phyloP scores from a whole-genome alignment of 2,888 invertebrate species.

The Dendrolimus houi region DNA sequence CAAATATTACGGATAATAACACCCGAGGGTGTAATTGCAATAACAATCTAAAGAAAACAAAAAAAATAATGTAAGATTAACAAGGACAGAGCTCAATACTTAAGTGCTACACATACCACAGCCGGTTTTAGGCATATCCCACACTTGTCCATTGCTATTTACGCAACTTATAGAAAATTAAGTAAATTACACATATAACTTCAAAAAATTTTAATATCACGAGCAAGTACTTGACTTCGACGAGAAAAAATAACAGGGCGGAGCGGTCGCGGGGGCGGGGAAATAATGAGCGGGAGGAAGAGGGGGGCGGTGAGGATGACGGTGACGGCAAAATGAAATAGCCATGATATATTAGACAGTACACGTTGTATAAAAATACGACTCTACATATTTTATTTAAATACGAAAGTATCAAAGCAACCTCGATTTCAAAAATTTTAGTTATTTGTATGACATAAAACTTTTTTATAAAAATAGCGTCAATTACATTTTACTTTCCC shows the following conservation, averaged over 20 bases:
- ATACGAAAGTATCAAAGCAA: too few species aligned
- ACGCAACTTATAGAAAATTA: conserved; percentile 24
- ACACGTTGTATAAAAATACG: too few species aligned
- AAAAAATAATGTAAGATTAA: conserved; percentile 51
- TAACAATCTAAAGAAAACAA: conserved; percentile 68
- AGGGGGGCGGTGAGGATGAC: background rate
- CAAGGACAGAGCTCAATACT: conserved; percentile 14
- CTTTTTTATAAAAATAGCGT: too few species aligned
- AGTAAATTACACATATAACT: conserved; percentile 43
- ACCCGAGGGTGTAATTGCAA: conserved; percentile 51
- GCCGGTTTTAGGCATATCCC: conserved; percentile 65
- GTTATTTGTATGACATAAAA: too few species aligned
- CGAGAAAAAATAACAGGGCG: conserved; percentile 20
- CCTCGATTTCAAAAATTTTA: too few species aligned
- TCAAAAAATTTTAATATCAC: conserved; percentile 34
- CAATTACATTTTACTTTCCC: too few species aligned
- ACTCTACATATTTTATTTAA: too few species aligned
- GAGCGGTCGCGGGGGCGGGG: background rate
- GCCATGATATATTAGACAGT: too few species aligned
- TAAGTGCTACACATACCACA: conserved; percentile 32
- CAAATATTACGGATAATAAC: too few species aligned
- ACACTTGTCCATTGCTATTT: conserved; percentile 62
- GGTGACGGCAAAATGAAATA: too few species aligned
- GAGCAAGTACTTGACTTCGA: conserved; percentile 8
- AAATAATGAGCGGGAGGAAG: background rate